phyloP scores from a whole-genome alignment of 1,140 invertebrate species.

The Drosophila azteca region DNA sequence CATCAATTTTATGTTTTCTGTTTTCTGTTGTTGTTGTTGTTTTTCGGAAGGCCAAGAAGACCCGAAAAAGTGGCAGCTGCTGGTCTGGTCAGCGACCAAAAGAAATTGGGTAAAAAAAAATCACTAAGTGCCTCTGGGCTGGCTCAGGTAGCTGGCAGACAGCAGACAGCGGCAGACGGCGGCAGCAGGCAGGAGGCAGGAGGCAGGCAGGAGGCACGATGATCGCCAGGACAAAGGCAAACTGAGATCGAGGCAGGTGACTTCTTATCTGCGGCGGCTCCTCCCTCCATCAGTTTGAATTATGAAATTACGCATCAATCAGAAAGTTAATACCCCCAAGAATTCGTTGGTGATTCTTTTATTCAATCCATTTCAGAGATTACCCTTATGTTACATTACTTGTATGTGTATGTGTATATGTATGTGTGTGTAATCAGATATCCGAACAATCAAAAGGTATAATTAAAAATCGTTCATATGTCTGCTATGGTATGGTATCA shows the following conservation, averaged over 20 bases:
- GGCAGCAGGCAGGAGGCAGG: conserved; percentile 47
- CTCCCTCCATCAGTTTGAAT: conserved; percentile 43
- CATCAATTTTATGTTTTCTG: conserved; percentile 68
- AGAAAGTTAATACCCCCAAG: conserved; percentile 38
- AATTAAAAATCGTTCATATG: conserved; percentile 77
- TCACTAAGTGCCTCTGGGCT: conserved; percentile 57
- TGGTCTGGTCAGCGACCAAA: conserved; percentile 46
- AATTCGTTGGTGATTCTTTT: conserved; percentile 16
- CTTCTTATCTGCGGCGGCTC: conserved; percentile 41
- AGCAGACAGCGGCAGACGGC: conserved; percentile 7
- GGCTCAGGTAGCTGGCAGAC: conserved; percentile 58
- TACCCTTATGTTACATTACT: conserved; percentile 50
- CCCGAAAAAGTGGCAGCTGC: conserved; percentile 59
- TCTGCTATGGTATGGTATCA: conserved; percentile 36
- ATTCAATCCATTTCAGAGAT: conserved; percentile 21
- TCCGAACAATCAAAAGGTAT: conserved; percentile 29
- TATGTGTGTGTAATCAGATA: conserved; percentile 58
- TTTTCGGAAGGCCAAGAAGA: conserved; percentile 1
- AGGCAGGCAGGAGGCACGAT: conserved; percentile 52
- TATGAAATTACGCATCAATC: conserved; percentile 60
- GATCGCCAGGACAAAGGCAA: conserved; percentile 42
- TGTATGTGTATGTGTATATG: conserved; percentile 49
- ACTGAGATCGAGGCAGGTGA: conserved; percentile 46
- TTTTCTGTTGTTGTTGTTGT: not conserved
- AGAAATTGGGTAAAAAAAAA: conserved; percentile 21